These are phyloP conservation scores for Bufo bufo DNA, from an alignment of 2,113 vertebrate genomes.

Conservation along the genomic window DNA sequence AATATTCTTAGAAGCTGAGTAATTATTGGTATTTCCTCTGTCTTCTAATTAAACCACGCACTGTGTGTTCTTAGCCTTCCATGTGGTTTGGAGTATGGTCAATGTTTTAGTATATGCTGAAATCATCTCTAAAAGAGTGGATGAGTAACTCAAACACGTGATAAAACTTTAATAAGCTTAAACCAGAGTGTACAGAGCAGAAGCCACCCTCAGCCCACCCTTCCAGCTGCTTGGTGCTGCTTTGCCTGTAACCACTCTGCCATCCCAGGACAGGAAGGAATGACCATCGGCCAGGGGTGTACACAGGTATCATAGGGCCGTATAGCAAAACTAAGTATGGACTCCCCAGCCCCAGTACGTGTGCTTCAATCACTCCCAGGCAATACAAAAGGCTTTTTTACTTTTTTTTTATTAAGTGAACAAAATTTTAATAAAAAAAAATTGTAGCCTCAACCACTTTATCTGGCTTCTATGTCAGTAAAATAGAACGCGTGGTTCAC, in stretches of 20 bases:
- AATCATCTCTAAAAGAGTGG: neutral
- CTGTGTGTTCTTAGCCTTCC: constrained; percentile 19
- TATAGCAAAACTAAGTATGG: too few species aligned
- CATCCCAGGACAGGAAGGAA: neutral
- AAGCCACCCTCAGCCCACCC: neutral
- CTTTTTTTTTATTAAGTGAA: too few species aligned
- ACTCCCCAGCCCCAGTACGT: too few species aligned
- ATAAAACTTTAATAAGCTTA: neutral
- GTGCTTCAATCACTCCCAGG: too few species aligned
- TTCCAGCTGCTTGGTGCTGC: neutral
- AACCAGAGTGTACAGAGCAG: neutral
- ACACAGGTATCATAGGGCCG: too few species aligned
- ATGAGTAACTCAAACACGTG: neutral
- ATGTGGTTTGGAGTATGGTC: constrained; percentile 7
- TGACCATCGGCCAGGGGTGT: neutral
- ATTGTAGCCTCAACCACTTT: too few species aligned
- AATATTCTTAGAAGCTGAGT: constrained; percentile 29
- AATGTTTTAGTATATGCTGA: neutral
- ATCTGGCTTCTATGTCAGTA: too few species aligned
- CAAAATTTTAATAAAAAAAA: too few species aligned
- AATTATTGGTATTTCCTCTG: constrained; percentile 25
- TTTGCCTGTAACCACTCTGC: neutral
- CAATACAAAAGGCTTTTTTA: too few species aligned
- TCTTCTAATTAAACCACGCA: constrained; percentile 29
- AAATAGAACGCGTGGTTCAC: too few species aligned